Percentiles rank a stretch among this genome's conserved stretches.
These are phyloP conservation scores for Neofelis nebulosa DNA, from an alignment of 2,113 vertebrate species.

Conservation along the genomic window DNA sequence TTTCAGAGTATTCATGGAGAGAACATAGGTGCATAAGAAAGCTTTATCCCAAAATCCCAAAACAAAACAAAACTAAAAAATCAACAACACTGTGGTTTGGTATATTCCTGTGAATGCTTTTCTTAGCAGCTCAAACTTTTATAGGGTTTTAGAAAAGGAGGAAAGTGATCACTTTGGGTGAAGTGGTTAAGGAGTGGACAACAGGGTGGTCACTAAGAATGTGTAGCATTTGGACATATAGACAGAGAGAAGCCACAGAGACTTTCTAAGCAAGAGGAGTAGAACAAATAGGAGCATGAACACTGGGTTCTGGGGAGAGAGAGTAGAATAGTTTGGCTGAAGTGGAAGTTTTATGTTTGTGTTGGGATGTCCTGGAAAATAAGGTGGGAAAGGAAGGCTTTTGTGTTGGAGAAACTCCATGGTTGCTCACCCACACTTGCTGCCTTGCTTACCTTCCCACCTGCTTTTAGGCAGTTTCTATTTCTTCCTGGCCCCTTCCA, in stretches of 20 bases:
- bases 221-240: not conserved
- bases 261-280: not conserved
- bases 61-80: not conserved
- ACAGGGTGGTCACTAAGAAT: not conserved
- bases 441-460: not conserved
- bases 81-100: not conserved
- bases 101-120: not conserved
- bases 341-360: not conserved
- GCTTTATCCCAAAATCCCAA: not conserved
- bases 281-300: not conserved
- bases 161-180: not conserved
- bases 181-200: not conserved
- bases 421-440: not conserved
- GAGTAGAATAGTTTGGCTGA: not conserved
- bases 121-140: not conserved
- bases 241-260: not conserved
- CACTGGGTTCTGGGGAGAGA: not conserved
- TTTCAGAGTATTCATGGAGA: not conserved
- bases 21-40: not conserved
- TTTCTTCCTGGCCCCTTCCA: constrained; percentile 15
- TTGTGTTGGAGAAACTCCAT: not conserved
- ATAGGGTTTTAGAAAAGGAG: not conserved
- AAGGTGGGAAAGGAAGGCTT: not conserved
- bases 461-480: constrained; percentile 33
- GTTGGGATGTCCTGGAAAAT: not conserved